Conservation (phyloP, 2,113 vertebrate genomes). For the Microcebus murinus region DNA sequence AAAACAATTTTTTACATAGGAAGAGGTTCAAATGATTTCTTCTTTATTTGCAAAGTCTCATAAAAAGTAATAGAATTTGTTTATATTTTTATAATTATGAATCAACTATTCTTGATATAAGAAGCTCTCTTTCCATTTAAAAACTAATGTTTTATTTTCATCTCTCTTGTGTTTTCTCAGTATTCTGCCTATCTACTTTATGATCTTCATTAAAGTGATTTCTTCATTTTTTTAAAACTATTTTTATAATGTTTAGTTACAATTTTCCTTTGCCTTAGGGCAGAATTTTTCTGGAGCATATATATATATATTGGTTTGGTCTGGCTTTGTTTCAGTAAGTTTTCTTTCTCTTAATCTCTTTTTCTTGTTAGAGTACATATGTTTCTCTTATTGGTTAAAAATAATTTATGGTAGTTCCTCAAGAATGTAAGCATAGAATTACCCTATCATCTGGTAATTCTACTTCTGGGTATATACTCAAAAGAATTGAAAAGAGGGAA, state of each 20-base stretch:
- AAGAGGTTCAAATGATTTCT: neutral
- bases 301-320: neutral
- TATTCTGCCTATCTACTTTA: neutral
- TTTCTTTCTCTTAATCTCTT: neutral
- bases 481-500: neutral
- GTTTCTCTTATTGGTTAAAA: neutral
- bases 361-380: neutral
- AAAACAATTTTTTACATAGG: neutral
- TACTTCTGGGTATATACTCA: neutral
- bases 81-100: neutral
- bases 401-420: neutral
- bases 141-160: neutral
- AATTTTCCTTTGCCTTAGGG: neutral
- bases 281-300: neutral
- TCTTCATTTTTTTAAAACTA: neutral
- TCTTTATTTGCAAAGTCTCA: neutral
- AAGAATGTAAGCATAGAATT: neutral
- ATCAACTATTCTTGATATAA: neutral
- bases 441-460: neutral
- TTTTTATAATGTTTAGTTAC: neutral
- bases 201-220: neutral
- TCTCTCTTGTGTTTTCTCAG: neutral
- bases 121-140: neutral
- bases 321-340: neutral
- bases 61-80: neutral